Base-by-base conservation (phyloP, 2,797 vertebrate species). In the Merluccius polli region DNA sequence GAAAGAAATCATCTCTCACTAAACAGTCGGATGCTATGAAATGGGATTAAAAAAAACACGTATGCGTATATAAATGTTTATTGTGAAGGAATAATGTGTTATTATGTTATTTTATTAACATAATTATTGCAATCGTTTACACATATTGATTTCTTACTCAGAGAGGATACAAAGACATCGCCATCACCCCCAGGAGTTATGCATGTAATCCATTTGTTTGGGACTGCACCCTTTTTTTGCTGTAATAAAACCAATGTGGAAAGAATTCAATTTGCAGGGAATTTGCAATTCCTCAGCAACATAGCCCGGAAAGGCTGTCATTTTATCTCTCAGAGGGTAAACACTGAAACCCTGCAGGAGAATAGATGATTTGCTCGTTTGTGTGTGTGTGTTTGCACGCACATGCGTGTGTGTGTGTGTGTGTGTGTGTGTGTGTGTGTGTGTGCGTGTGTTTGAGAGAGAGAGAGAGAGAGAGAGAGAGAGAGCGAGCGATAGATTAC, bases 281-380 rank as follows among this genome's bases (percentile, higher is more conserved):
- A 69, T 69, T 69, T 69, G 30, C 30, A 32, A 69, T 69, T 30
- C 31, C 31, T 69, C 67, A 69, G 67, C 13, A 32, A 32, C 67
- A 32, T 18, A 32, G 31, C 29, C 67, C 31, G 29, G 30, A 32
- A 69, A 69, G 31, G 67, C 27, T 69, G 67, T 69, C 67, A 69
- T 69, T 69, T 31, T 69, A 69, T 69, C 27, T 69, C 67, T 69
- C 30, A 69, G 29, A 69, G 67, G 67, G 67, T 30, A 21, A 69
- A 21, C 67, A 32, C 27, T 30, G 67, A 65, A 65, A 69, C 16
- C 67, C 67, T 32, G 13, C 67, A 16, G 67, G 67, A 32, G 30
- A 30, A 30, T 30, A 69, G 29, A 69, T 32, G 67, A 32, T 32
- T 32, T 32, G 16, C 67, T 69, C 7, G 18, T 71, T 18, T 9